These are phyloP conservation scores for Ernsta delagoae DNA, from an alignment of 2,888 invertebrate species.

Conservation along the genomic window DNA sequence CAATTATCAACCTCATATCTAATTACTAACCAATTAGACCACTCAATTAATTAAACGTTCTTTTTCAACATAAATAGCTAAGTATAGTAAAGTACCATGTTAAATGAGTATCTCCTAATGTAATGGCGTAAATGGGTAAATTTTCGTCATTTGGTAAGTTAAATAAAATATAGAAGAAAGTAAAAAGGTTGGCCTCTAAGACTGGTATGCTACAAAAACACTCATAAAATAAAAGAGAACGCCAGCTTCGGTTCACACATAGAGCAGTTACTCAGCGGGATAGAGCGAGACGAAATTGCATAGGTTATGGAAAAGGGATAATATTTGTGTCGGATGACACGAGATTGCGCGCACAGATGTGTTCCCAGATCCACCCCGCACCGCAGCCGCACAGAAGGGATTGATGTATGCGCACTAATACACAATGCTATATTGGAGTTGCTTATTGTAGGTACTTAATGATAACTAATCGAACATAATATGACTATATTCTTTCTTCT, in stretches of 20 bases:
- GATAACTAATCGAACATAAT: background rate
- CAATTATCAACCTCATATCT: too few species aligned
- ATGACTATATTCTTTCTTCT: background rate
- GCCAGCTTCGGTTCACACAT: conserved; percentile 40
- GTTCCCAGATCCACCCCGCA: conserved; percentile 41
- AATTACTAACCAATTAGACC: too few species aligned
- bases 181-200: background rate
- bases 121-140: too few species aligned
- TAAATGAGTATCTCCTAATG: too few species aligned
- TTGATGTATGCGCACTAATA: conserved; percentile 46
- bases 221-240: conserved; percentile 44
- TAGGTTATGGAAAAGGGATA: conserved; percentile 45
- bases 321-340: conserved; percentile 43
- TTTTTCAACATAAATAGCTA: too few species aligned
- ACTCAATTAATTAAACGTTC: too few species aligned
- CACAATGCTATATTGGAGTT: background rate
- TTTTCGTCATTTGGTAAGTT: too few species aligned
- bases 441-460: too few species aligned
- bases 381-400: conserved; percentile 46
- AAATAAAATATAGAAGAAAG: background rate
- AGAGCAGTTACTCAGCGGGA: conserved; percentile 37
- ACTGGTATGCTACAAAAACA: conserved; percentile 44
- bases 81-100: too few species aligned
- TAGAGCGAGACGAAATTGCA: conserved; percentile 49
- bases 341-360: conserved; percentile 41